These are phyloP conservation scores for Trachelus iudaicus DNA, from an alignment of 2,888 invertebrate genomes.

Conservation along the genomic window DNA sequence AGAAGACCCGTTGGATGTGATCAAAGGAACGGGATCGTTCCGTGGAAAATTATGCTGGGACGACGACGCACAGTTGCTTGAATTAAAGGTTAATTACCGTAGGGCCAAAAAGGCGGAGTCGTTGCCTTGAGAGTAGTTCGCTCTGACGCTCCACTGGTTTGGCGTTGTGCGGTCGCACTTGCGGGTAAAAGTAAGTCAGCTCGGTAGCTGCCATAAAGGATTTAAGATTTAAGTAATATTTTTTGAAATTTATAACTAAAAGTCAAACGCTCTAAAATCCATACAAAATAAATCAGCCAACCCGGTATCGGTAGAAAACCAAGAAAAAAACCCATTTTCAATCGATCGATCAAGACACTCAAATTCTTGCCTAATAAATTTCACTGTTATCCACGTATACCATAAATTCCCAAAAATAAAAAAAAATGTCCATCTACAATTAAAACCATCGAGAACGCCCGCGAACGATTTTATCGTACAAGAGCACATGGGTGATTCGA, in stretches of 20 bases:
- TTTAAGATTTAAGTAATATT: too few relatives aligned
- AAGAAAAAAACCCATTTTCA: not conserved
- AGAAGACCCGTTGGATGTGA: not conserved
- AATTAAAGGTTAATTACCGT: constrained; percentile 49
- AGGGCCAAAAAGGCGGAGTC: constrained; percentile 32
- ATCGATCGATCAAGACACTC: not conserved
- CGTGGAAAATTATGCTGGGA: constrained; percentile 42
- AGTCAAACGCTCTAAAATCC: too few relatives aligned
- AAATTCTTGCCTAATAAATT: not conserved
- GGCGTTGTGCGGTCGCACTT: not conserved
- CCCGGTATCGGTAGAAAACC: not conserved
- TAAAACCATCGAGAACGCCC: not conserved
- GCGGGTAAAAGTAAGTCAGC: not conserved
- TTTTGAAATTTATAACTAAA: not conserved
- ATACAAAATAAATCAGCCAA: too few relatives aligned
- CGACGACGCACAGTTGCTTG: constrained; percentile 27
- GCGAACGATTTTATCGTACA: not conserved
- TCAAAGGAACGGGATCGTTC: constrained; percentile 36
- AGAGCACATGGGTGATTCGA: not conserved
- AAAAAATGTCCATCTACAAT: not conserved
- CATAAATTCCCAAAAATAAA: not conserved
- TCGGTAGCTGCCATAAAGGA: not conserved
- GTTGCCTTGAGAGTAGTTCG: constrained; percentile 1
- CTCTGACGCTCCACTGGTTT: not conserved
- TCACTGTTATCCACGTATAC: not conserved